Evolutionary conservation across 92 coral and sea anemone genomes (phyloP).

Genomic region (Epizoanthus illoricatus): DNA sequence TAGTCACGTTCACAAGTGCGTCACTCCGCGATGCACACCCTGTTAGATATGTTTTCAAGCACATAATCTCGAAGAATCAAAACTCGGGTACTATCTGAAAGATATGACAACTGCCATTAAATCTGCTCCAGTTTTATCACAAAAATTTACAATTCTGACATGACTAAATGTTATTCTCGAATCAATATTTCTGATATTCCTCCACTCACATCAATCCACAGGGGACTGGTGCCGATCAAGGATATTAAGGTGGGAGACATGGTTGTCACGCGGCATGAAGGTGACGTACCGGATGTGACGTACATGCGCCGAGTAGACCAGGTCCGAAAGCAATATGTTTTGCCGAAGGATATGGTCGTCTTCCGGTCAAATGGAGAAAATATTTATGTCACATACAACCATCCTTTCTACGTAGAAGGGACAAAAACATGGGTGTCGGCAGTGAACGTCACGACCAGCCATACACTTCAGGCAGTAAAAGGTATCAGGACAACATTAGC

Average conservation of each 20-base stretch:
- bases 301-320: constrained; percentile 80
- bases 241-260: constrained; percentile 70
- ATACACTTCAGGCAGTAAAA: constrained; percentile 63
- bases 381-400: constrained; percentile 81
- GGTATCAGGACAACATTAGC: constrained; percentile 26
- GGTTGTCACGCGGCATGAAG: constrained; percentile 88
- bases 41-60: no score
- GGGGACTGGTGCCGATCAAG: constrained; percentile 76
- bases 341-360: constrained; percentile 62
- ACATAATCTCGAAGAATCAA: no score
- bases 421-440: constrained; percentile 73
- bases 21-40: no score
- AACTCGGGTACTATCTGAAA: no score
- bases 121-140: no score
- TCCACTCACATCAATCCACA: not conserved
- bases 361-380: constrained; percentile 64
- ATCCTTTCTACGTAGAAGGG: constrained; percentile 66
- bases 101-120: no score
- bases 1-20: no score
- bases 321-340: constrained; percentile 66
- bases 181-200: no score
- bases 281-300: constrained; percentile 65
- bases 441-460: constrained; percentile 55
- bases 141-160: no score
- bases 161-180: no score